phyloP scores from a whole-genome alignment of 2,888 invertebrate species.

The Scaptodrosophila latifasciaeformis region DNA sequence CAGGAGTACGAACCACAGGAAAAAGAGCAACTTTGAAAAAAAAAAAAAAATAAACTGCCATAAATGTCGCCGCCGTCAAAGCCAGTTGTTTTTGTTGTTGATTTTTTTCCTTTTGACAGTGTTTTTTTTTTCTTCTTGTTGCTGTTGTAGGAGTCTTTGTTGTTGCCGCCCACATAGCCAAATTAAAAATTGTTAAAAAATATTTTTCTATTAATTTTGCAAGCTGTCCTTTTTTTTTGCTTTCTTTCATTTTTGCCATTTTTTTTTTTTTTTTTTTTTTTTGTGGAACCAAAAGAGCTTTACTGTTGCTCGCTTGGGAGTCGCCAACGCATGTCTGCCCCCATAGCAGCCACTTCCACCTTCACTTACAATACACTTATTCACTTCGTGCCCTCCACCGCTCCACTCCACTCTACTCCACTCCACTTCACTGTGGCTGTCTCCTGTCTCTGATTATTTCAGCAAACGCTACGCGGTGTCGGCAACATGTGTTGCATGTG shows the following conservation, averaged over 20 bases:
- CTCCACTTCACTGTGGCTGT: background rate
- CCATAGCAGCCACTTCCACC: too few relatives aligned
- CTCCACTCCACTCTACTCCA: too few relatives aligned
- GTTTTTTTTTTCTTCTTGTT: conserved; percentile 9
- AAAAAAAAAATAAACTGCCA: conserved; percentile 15
- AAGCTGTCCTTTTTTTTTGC: conserved; percentile 43
- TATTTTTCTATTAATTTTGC: conserved; percentile 62
- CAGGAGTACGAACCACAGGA: too few relatives aligned
- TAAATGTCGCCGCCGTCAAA: conserved; percentile 22
- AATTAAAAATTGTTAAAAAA: conserved; percentile 59
- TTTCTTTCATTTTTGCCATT: conserved; percentile 1
- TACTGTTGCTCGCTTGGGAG: too few relatives aligned
- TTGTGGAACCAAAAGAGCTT: too few relatives aligned
- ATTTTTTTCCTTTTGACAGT: background rate
- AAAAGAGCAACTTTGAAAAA: too few relatives aligned
- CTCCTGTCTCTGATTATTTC: too few relatives aligned
- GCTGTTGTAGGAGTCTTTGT: conserved; percentile 11
- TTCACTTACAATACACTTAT: too few relatives aligned
- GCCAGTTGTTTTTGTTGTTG: too few relatives aligned
- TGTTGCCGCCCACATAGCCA: conserved; percentile 52
- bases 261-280: too few relatives aligned
- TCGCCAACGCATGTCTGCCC: too few relatives aligned
- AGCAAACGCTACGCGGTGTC: conserved; percentile 5
- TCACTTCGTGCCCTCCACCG: too few relatives aligned
- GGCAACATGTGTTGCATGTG: conserved; percentile 65